Evolutionary conservation across 2,797 vertebrate species (phyloP), one percentile per base, ranked within the genome.

Genomic region (Oophaga sylvatica): DNA sequence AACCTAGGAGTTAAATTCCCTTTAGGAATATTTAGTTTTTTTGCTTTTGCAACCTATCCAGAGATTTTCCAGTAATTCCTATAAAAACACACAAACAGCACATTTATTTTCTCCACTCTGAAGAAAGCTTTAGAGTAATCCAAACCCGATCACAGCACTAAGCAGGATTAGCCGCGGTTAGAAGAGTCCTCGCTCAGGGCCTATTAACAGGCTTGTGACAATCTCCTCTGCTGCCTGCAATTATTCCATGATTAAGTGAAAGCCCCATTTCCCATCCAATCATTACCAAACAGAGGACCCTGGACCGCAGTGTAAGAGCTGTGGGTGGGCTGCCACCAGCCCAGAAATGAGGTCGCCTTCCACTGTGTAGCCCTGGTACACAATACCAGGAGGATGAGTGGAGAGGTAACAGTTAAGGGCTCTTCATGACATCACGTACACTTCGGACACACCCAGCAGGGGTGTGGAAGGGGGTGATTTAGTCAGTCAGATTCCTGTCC

Each of bases 81-180:
- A 12, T 81, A n/a, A 41, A 81, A 81, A 81, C 35, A 81, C 15
- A 26, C 22, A 76, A 76, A 76, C 48, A 76, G n/a, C 48, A n/a
- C 73, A 56, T 56, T 48, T 75, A 48, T 75, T 75, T 56, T 76
- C 73, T 76, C 45, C 22, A 6, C 45, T 26, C n/a, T 76, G 73
- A 76, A 76, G 73, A 76, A 76, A 76, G 73, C 73, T 76, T 76
- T 48, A 76, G 12, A 56, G 73, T 76, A 76, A 76, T 76, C 73
- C 73, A 26, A 56, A 76, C 45, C 53, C 26, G 73, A 76, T 76
- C 56, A 76, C 22, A 16, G 73, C 13, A 1, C 48, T 76, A 76
- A 76, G 73, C 12, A 56, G 73, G 73, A 76, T 76, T 76, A 75
- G 71, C 11, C 35, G 35, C 3, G 71, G 68, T 41, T 19, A 11